phyloP scores from a whole-genome alignment of 2,113 vertebrate genomes.

The Phoxinus phoxinus region DNA sequence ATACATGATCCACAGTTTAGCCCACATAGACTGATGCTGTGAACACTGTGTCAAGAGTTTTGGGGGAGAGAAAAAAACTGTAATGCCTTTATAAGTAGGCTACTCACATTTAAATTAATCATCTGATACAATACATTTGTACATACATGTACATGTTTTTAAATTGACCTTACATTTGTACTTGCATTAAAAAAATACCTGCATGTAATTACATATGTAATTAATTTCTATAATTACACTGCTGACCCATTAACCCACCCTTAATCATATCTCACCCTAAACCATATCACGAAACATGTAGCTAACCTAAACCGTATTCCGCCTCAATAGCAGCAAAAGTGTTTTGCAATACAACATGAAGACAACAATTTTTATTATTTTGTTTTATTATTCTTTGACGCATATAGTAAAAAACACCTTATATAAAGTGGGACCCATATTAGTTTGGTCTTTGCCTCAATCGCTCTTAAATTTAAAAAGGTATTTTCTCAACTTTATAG shows the following conservation, averaged over 20 bases:
- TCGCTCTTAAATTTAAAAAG: neutral
- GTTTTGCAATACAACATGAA: neutral
- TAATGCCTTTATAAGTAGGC: no score
- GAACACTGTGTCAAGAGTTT: no score
- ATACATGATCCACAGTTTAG: no score
- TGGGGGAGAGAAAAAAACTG: no score
- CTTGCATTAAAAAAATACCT: no score
- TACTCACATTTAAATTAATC: neutral
- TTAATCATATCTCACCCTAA: no score
- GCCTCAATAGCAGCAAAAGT: neutral
- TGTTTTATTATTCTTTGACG: neutral
- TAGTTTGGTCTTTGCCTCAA: neutral
- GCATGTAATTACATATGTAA: neutral
- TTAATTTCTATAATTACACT: neutral
- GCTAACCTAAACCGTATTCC: neutral
- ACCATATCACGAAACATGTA: neutral
- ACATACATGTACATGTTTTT: no score
- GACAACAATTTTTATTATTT: no score
- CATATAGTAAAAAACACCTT: neutral
- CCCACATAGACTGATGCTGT: no score
- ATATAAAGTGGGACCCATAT: neutral
- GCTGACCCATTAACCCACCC: neutral
- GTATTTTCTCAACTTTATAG: neutral
- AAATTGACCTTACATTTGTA: no score
- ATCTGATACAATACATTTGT: neutral